Evolutionary conservation across 2,113 vertebrate species (phyloP), one percentile per base, ranked within the genome.

Genomic region (Zapus hudsonius): DNA sequence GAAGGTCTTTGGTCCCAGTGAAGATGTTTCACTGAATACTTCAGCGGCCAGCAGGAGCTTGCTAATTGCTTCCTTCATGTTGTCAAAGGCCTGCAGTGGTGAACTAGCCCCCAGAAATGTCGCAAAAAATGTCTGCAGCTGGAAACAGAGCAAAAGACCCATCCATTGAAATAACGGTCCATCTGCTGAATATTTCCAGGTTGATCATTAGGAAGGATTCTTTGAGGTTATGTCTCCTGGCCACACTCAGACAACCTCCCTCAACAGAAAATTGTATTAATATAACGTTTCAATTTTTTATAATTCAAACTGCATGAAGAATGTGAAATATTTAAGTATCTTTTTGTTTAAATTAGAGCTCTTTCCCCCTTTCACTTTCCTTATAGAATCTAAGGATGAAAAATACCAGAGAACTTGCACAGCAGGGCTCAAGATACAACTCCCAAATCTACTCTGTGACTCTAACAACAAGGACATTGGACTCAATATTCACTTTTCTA

Each of bases 61-160:
- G 94, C 96, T 98, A 92, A 99, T 98, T 76, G 98, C 98, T 90
- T 98, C 97, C 96, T 98, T 99, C 97, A 99, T 95, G 82, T 98
- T 98, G 40, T 94, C 97, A 94, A 99, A 97, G 44, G 98, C 98
- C 95, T 98, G 98, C 33, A 98, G 97, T 89, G 98, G 98, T 55
- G 96, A 96, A 47, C 75, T 55, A 38, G 96, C 94, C 91, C 97
- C 98, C 73, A 99, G 98, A 95, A 98, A 98, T 94, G 98, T 97
- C 95, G 98, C 97, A 97, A 99, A 98, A 97, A 99, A 99, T 3
- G 81, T 97, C 80, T 98, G 97, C 89, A 99, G 97, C 99, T 99
- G 98, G 87, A 55, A 98, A 97, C 92, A 64, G 97, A 93, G 23
- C 16, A 80, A 80, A 85, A 44, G 25, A 67, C 55, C 72, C 13